Percentiles rank a stretch among this genome's conserved stretches.
phyloP scores from a whole-genome alignment of 1,140 invertebrate species.

The Chymomyza costata region DNA sequence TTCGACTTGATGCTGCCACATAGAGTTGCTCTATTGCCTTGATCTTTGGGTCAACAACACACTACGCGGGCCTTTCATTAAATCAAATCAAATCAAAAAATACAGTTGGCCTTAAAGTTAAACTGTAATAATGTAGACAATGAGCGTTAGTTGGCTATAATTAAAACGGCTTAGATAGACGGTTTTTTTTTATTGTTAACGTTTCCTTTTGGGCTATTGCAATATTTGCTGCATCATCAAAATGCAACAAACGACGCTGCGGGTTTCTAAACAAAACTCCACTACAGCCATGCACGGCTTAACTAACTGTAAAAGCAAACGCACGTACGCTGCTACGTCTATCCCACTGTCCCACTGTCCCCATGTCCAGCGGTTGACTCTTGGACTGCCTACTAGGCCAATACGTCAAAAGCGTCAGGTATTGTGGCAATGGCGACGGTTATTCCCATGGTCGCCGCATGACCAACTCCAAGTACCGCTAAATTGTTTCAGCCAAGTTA shows the following conservation, averaged over 20 bases:
- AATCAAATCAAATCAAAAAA: conserved; percentile 37
- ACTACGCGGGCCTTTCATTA: conserved; percentile 15
- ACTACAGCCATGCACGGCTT: conserved; percentile 34
- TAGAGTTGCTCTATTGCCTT: conserved; percentile 8
- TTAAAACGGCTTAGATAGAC: conserved; percentile 36
- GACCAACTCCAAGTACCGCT: conserved; percentile 59
- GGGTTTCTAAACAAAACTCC: no score
- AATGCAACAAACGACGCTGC: conserved; percentile 45
- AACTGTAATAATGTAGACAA: conserved; percentile 27
- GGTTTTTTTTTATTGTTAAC: neutral
- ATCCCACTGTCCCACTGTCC: conserved; percentile 29
- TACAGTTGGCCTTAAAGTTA: conserved; percentile 9
- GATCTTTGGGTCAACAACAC: neutral
- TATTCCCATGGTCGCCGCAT: conserved; percentile 56
- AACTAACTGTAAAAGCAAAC: conserved; percentile 59
- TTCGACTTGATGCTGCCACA: conserved; percentile 46
- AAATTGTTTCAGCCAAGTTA: conserved; percentile 58
- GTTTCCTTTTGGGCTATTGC: conserved; percentile 34
- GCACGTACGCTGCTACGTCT: conserved; percentile 40
- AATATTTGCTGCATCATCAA: conserved; percentile 59
- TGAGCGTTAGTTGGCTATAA: conserved; percentile 40
- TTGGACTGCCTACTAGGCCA: neutral
- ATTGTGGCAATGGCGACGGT: conserved; percentile 13
- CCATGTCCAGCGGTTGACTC: neutral
- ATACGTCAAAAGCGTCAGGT: neutral